phyloP scores from a whole-genome alignment of 2,797 vertebrate genomes.

The Dipus sagitta region DNA sequence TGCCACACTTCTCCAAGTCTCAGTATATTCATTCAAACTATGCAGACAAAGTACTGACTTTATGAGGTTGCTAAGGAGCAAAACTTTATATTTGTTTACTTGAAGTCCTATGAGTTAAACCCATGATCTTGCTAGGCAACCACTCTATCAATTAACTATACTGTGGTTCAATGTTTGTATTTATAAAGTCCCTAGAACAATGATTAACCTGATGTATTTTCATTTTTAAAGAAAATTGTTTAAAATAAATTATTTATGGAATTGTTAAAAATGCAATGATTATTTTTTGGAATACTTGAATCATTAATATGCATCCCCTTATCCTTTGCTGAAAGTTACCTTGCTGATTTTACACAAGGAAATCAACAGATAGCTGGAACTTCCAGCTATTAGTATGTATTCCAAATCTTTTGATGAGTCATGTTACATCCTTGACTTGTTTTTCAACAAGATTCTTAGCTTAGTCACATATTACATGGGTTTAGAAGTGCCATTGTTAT shows the following conservation, averaged over 20 bases:
- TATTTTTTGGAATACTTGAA: background rate
- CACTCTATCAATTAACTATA: background rate
- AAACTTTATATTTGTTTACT: background rate
- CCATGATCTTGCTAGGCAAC: background rate
- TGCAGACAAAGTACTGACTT: background rate
- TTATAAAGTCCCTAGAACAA: conserved; percentile 1
- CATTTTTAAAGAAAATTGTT: background rate
- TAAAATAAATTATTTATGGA: background rate
- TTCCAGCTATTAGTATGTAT: background rate
- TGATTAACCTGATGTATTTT: background rate
- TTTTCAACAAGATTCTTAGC: no score
- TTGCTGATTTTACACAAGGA: background rate
- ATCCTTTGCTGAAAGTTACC: background rate
- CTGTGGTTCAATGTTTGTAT: background rate
- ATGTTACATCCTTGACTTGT: background rate
- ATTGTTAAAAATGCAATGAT: background rate
- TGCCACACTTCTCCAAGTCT: background rate
- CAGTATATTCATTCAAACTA: background rate
- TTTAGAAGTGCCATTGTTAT: no score
- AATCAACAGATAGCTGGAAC: background rate
- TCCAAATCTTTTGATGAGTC: background rate
- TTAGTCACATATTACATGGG: no score
- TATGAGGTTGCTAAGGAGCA: background rate
- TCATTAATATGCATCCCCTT: background rate
- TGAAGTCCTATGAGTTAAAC: background rate